Conservation (phyloP, 2,888 invertebrate genomes). For the Tetropium fuscum region DNA sequence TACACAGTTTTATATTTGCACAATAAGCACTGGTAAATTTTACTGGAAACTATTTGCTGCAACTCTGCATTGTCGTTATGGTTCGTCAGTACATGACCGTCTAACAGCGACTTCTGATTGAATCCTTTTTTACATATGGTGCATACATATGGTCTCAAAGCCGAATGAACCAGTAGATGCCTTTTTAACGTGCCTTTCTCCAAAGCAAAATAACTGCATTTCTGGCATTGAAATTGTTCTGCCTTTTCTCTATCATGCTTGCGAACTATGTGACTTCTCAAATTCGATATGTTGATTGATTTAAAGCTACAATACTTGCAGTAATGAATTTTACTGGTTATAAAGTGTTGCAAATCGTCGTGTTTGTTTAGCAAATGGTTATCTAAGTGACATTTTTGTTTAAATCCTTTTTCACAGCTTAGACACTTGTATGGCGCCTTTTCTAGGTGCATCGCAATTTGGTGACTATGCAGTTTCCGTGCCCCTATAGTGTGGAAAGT, state of each 20-base stretch:
- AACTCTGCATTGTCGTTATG: constrained; percentile 23
- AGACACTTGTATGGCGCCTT: background rate
- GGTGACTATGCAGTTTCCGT: background rate
- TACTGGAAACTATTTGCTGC: constrained; percentile 16
- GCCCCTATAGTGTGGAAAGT: background rate
- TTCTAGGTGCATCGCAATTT: background rate
- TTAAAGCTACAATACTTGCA: constrained; percentile 31
- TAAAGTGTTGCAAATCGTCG: background rate
- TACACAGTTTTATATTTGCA: constrained; percentile 24
- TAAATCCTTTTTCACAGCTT: background rate
- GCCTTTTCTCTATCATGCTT: background rate
- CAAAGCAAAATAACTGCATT: constrained; percentile 7
- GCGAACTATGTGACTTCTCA: constrained; percentile 8
- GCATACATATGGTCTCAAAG: constrained; percentile 22
- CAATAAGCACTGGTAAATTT: constrained; percentile 23
- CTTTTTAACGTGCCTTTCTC: constrained; percentile 12
- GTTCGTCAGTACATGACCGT: constrained; percentile 30
- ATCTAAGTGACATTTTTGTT: background rate
- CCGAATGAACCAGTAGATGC: constrained; percentile 29
- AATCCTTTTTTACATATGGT: constrained; percentile 26
- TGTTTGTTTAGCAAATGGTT: constrained; percentile 19
- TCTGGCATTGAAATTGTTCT: background rate
- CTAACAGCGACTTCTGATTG: constrained; percentile 26
- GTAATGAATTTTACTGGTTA: constrained; percentile 8
- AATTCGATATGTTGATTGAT: background rate